Evolutionary conservation across 2,888 invertebrate species (phyloP), one percentile per base, ranked within the genome.

Genomic region (Drosophila pseudotakahashii): DNA sequence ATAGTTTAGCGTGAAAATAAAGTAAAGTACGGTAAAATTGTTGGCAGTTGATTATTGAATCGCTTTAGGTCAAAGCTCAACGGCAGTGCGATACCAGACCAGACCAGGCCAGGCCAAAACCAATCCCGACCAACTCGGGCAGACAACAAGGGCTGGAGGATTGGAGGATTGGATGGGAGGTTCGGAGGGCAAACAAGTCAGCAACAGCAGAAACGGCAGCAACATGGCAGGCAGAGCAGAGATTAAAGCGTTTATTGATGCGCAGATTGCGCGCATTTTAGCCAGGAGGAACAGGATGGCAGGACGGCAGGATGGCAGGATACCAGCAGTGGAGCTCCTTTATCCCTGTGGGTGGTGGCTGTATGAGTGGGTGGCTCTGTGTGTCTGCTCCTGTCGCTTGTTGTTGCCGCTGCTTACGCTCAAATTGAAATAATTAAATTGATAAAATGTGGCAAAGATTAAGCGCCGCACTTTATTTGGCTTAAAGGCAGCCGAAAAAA

Each of bases 31-130:
- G 89, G 84, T 85, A 85, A 85, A 85, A 85, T 85, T 85, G 84
- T 85, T 85, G 84, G 84, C 84, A 85, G 84, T 85, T 85, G 84
- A 85, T 85, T 85, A 85, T 85, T 85, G 89, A 88, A 85, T 85
- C 84, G 89, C 84, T 85, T 85, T 85, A 85, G 84, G 84, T 87
- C 84, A 88, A 84, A 85, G 89, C 89, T 88, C 87, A 88, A 80
- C 82, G 68, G 82, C 79, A 85, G 77, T 59, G 6, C 26, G 26
- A 26, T 26, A 51, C 19, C 37, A 50, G 51, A 26, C 42, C 36
- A 47, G 39, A 16, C 37, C 62, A 45, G n/a, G 11, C 44, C 23
- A 9, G 45, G 45, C 45, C 55, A 63, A 63, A 63, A 63, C 48
- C 62, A 63, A 63, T 63, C 41, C 62, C 62, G 32, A 62, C 47